Base-by-base conservation (phyloP, 2,113 vertebrate genomes). In the Egretta garzetta region DNA sequence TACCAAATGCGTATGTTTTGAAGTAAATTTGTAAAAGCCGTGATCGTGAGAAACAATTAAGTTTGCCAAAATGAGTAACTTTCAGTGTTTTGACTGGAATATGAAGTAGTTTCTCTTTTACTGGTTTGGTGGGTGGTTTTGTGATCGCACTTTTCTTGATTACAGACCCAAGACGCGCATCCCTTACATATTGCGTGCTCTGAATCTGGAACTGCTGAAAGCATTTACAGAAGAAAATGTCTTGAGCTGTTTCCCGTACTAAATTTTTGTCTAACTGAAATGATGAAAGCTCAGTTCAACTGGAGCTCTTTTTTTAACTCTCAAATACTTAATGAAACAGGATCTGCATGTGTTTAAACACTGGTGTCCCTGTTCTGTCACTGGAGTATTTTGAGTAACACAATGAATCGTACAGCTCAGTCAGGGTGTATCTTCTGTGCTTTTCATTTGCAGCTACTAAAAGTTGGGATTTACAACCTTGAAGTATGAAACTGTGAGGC, bases 341-440 rank as follows among this genome's bases (percentile, higher is more conserved):
- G 49, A 47, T 35, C 17, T 17, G 22, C 8, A 5, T 19, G 32
- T 71, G n/a, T 41, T 62, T 17, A 45, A 53, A 20, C 81, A 58
- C 20, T 6, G 7, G 43, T 50, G 12, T 66, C 11, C 80, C 50
- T 1, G 0, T 49, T 64, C 50, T 1, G 0, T 49, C 55, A 73
- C 77, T 27, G 6, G 21, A 60, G 33, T 49, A 26, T 2, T 9
- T 50, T 26, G 72, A 64, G 52, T 35, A 53, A 49, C 27, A 24
- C 24, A 35, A 13, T 35, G 39, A n/a, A 59, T 22, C 7, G 3
- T 9, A 3, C 35, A 82, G 1, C 24, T 39, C 1, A 0, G n/a
- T 59, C 14, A 56, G 47, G 27, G 22, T 6, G 13, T 17, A 3
- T 58, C 22, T 73, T 37, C 47, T 28, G 8, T 43, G 50, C 35